These are phyloP conservation scores for human DNA, from an alignment of 2,113 vertebrate genomes.

Conservation along the genomic window DNA sequence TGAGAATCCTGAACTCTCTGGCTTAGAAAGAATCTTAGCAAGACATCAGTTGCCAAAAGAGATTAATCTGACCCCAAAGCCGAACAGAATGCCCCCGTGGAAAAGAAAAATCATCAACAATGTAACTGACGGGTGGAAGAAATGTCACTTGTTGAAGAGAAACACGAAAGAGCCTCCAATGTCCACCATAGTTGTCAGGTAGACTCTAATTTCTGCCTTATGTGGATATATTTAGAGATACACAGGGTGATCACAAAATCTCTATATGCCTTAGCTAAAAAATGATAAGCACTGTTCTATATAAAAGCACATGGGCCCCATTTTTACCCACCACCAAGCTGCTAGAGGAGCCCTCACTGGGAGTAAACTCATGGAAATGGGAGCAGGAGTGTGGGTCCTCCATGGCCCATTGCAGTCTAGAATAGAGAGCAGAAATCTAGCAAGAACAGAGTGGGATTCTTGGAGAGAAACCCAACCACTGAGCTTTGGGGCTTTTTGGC, in stretches of 20 bases:
- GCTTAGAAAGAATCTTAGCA: constrained; percentile 77
- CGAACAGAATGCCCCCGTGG: constrained; percentile 49
- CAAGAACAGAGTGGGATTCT: neutral
- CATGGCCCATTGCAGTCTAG: rapidly evolving
- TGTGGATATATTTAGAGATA: neutral
- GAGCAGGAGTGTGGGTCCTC: neutral
- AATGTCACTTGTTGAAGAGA: neutral
- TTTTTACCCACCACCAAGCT: neutral
- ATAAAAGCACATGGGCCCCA: neutral
- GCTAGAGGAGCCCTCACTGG: neutral
- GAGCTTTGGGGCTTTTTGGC: neutral
- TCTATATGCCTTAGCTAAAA: neutral
- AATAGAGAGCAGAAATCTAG: neutral
- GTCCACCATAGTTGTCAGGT: constrained; percentile 63
- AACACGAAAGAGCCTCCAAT: neutral
- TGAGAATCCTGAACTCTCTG: constrained; percentile 68
- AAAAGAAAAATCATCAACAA: constrained; percentile 60
- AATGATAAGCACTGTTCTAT: neutral
- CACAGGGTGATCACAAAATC: neutral
- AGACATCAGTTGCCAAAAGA: constrained; percentile 70
- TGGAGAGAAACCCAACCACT: neutral
- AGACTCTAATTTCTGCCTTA: neutral
- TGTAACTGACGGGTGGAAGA: neutral
- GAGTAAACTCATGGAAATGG: neutral
- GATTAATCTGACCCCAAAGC: constrained; percentile 71